These are phyloP conservation scores for Calliphora vomitoria DNA, from an alignment of 2,888 invertebrate genomes.

Conservation along the genomic window DNA sequence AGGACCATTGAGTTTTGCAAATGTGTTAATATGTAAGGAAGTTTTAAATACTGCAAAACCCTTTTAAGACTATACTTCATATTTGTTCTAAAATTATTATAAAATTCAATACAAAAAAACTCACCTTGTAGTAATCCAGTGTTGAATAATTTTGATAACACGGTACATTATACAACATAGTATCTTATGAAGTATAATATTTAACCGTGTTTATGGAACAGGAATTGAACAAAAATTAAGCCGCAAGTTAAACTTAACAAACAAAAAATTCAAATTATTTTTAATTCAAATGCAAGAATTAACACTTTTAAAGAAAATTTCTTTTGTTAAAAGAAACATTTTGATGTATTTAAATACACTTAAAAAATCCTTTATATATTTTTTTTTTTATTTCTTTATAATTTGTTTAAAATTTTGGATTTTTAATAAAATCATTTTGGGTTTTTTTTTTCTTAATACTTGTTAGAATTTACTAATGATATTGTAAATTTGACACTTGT, in stretches of 20 bases:
- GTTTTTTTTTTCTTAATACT: slow-evolving; percentile 6
- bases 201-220: slow-evolving; percentile 62
- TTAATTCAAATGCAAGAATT: neutral
- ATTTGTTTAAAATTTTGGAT: neutral
- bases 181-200: slow-evolving; percentile 76
- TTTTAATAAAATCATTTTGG: neutral
- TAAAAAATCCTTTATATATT: neutral
- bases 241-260: neutral
- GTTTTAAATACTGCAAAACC: no score
- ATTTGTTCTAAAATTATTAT: no score
- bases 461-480: neutral
- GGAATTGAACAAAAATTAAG: slow-evolving; percentile 5
- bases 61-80: no score
- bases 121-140: slow-evolving; percentile 85
- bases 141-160: slow-evolving; percentile 84
- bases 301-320: neutral
- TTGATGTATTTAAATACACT: neutral
- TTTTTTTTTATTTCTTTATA: neutral
- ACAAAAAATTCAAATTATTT: neutral
- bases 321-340: neutral
- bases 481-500: slow-evolving; percentile 65
- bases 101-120: no score
- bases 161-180: slow-evolving; percentile 85
- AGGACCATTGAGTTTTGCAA: no score
- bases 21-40: no score